These are phyloP conservation scores for Drosophila leontia DNA, from an alignment of 1,140 invertebrate species.

Conservation along the genomic window DNA sequence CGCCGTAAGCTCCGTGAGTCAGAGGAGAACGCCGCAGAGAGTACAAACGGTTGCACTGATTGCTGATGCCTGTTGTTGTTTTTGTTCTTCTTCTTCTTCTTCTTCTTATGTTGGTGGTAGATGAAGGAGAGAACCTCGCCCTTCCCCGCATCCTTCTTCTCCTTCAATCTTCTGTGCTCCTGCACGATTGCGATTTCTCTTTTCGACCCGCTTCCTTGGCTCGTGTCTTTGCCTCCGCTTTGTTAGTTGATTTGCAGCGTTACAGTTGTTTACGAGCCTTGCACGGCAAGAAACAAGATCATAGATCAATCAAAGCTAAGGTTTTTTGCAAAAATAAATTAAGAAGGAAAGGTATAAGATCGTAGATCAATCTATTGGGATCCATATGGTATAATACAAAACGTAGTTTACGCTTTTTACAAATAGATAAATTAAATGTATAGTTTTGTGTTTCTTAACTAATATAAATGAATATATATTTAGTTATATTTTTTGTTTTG, in stretches of 20 bases:
- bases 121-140: conserved; percentile 31
- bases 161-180: conserved; percentile 17
- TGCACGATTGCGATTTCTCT: conserved; percentile 59
- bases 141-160: neutral
- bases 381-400: too few relatives aligned
- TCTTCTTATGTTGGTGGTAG: conserved; percentile 10
- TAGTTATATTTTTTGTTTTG: too few relatives aligned
- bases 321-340: neutral
- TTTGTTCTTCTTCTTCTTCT: neutral
- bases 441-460: too few relatives aligned
- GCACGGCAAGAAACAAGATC: conserved; percentile 4
- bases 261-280: conserved; percentile 57
- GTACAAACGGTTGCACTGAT: conserved; percentile 67
- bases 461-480: too few relatives aligned
- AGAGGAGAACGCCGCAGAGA: conserved; percentile 35
- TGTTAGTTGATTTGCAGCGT: conserved; percentile 65
- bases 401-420: too few relatives aligned
- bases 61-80: conserved; percentile 44
- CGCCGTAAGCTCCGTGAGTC: conserved; percentile 74
- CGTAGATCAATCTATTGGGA: neutral
- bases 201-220: conserved; percentile 47
- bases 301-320: neutral
- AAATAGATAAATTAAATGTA: neutral
- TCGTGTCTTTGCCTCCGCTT: conserved; percentile 52
- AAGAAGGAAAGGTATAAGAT: neutral